Percentiles rank a stretch among this genome's conserved stretches.
Evolutionary conservation across 1,140 invertebrate species (phyloP).

Genomic region (Apis cerana): DNA sequence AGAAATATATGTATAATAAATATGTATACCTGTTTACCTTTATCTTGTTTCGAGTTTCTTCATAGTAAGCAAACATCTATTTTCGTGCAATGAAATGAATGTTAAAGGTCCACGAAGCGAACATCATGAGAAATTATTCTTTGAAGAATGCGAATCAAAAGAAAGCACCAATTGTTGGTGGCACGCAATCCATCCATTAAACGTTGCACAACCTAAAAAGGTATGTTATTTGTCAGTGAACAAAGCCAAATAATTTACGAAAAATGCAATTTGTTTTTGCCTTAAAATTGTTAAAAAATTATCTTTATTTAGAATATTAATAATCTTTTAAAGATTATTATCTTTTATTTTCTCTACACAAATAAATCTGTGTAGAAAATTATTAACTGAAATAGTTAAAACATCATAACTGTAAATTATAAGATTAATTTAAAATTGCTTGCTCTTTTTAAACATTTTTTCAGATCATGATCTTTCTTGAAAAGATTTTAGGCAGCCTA

Average conservation of each 20-base stretch:
- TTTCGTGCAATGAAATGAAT: background rate
- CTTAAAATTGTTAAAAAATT: background rate
- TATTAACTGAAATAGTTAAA: background rate
- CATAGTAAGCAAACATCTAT: background rate
- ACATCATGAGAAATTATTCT: slow-evolving; percentile 46
- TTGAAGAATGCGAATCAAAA: slow-evolving; percentile 17
- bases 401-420: background rate
- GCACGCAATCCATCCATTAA: slow-evolving; percentile 13
- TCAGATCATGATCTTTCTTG: background rate
- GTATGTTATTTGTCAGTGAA: background rate
- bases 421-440: background rate
- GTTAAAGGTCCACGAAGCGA: slow-evolving; percentile 38
- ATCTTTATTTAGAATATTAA: background rate
- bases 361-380: background rate
- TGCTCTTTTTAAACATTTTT: slow-evolving; percentile 33
- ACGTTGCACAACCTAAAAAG: slow-evolving; percentile 11
- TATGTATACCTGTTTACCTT: background rate
- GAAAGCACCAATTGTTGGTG: background rate
- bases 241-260: background rate
- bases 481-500: slow-evolving; percentile 14
- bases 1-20: background rate
- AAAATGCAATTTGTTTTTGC: background rate
- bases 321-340: background rate
- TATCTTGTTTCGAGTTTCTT: background rate
- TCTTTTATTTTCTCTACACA: no score